phyloP scores from a whole-genome alignment of 2,113 vertebrate genomes.

The Chaetura pelagica region DNA sequence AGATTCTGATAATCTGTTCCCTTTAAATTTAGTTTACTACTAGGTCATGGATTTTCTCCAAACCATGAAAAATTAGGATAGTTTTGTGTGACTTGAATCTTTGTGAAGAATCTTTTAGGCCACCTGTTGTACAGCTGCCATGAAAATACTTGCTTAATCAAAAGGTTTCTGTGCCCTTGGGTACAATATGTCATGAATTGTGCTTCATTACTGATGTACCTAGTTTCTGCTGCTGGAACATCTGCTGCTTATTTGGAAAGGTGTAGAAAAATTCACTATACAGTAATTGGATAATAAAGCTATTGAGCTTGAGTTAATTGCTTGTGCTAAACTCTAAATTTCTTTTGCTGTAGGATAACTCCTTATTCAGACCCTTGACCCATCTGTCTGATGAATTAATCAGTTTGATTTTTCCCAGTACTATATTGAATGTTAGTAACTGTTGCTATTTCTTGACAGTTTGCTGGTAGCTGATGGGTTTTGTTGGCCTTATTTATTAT shows the following conservation, averaged over 20 bases:
- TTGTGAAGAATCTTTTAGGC: background rate
- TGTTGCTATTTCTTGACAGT: background rate
- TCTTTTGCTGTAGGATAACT: conserved; percentile 6
- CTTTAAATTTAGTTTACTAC: background rate
- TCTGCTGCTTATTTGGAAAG: conserved; percentile 25
- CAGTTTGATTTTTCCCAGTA: background rate
- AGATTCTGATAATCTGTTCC: background rate
- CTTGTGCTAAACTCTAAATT: conserved; percentile 1
- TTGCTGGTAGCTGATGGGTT: background rate
- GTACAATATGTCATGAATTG: conserved; percentile 41
- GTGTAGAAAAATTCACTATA: conserved; percentile 27
- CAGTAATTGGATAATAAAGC: conserved; percentile 43
- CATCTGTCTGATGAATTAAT: background rate
- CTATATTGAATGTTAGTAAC: background rate
- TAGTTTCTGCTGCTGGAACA: background rate
- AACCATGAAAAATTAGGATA: background rate
- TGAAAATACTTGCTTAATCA: conserved; percentile 51
- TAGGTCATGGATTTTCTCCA: background rate
- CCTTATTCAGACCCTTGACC: background rate
- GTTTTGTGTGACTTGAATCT: background rate
- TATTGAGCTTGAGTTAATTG: conserved; percentile 29
- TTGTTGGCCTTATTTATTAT: background rate
- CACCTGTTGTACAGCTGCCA: background rate
- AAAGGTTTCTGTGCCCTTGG: conserved; percentile 25
- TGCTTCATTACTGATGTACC: background rate